These are phyloP conservation scores for Gymnorhina tibicen DNA, from an alignment of 2,113 vertebrate species.

Conservation along the genomic window DNA sequence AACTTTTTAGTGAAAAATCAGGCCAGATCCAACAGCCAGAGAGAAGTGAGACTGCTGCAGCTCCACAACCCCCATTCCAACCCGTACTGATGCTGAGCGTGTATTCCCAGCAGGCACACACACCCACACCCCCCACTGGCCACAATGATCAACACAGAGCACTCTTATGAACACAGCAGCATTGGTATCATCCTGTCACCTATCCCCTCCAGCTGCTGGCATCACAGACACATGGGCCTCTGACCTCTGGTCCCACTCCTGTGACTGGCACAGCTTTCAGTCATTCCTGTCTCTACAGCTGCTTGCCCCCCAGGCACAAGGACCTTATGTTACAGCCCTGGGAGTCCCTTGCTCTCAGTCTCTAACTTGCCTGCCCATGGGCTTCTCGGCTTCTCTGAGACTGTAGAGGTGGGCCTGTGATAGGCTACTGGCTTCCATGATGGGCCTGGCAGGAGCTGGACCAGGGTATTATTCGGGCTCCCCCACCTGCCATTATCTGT, in stretches of 20 bases:
- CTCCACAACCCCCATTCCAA: neutral
- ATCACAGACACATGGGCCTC: neutral
- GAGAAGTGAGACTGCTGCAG: neutral
- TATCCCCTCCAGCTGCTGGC: neutral
- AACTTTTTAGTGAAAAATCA: neutral
- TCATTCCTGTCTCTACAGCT: neutral
- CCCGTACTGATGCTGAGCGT: fast-evolving
- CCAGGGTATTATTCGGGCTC: neutral
- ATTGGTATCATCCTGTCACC: fast-evolving
- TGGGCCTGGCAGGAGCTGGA: neutral
- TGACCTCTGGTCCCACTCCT: too few relatives aligned
- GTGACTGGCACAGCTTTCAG: neutral
- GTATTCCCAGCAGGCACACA: neutral
- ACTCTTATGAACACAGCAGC: neutral
- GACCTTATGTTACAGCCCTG: neutral
- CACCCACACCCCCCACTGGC: neutral
- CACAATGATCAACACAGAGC: neutral
- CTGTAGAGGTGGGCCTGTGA: neutral
- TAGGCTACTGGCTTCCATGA: neutral
- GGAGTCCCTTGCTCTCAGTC: neutral
- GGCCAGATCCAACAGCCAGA: neutral
- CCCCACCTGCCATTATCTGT: neutral
- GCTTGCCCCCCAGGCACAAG: neutral
- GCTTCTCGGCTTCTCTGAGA: neutral
- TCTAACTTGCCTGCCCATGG: fast-evolving